Evolutionary conservation across 1,140 invertebrate species (phyloP).

Genomic region (Macrosteles quadrilineatus): DNA sequence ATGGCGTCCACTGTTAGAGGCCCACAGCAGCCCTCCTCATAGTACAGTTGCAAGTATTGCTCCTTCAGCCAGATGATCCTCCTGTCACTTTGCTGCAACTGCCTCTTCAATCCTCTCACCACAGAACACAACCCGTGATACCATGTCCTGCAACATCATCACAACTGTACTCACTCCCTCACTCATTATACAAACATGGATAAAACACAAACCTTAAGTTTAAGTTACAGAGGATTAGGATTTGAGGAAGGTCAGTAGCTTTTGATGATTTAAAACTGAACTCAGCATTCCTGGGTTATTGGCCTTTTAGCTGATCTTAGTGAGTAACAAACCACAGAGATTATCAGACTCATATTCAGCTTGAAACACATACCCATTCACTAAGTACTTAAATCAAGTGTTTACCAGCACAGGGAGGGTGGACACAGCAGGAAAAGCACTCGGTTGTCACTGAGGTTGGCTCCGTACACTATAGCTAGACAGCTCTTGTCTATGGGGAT

Average conservation of each 20-base stretch:
- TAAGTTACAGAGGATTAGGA: no score
- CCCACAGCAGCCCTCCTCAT: constrained; percentile 79
- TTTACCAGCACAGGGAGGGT: constrained; percentile 70
- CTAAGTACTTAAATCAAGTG: no score
- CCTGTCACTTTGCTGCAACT: constrained; percentile 78
- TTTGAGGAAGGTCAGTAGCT: no score
- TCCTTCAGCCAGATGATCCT: constrained; percentile 89
- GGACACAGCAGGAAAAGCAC: constrained; percentile 84
- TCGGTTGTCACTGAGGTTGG: constrained; percentile 84
- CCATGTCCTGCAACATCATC: constrained; percentile 71
- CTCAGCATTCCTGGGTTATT: no score
- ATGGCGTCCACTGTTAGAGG: constrained; percentile 89
- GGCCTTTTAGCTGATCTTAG: no score
- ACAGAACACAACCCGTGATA: constrained; percentile 73
- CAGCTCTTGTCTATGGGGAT: constrained; percentile 60
- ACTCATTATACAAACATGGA: no score
- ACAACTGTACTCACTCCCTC: no score
- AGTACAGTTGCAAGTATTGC: constrained; percentile 87
- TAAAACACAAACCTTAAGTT: no score
- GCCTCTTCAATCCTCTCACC: constrained; percentile 71
- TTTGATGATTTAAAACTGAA: no score
- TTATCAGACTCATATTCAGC: no score
- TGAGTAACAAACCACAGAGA: no score
- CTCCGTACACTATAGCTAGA: constrained; percentile 71
- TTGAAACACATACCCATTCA: no score